Conservation (phyloP, 2,797 vertebrate species). For the Dicrostonyx torquatus region DNA sequence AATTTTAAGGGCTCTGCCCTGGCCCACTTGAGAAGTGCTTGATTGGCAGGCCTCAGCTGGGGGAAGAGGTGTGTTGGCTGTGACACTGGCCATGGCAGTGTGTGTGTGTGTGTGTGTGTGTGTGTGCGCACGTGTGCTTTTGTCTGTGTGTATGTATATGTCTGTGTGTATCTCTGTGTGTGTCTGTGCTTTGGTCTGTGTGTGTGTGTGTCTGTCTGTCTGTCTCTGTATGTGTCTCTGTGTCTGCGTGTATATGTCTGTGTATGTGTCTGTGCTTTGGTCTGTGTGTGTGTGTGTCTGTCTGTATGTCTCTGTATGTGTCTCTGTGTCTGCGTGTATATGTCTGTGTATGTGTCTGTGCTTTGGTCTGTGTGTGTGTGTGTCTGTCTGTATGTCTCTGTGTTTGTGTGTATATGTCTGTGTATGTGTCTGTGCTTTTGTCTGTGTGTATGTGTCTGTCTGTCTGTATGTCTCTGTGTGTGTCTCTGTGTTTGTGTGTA, state of each 20-base stretch:
- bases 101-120: neutral
- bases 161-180: neutral
- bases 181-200: neutral
- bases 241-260: neutral
- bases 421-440: neutral
- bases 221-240: neutral
- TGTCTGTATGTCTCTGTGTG: neutral
- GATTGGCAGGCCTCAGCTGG: conserved; percentile 48
- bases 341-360: neutral
- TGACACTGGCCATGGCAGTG: neutral
- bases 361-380: neutral
- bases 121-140: too few species aligned
- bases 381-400: neutral
- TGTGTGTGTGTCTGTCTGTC: neutral
- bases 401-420: neutral
- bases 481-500: neutral
- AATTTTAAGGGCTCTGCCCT: conserved; percentile 70
- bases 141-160: neutral
- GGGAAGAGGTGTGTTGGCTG: conserved; percentile 29
- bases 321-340: neutral
- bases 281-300: neutral
- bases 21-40: conserved; percentile 43
- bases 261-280: neutral
- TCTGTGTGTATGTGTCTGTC: neutral
- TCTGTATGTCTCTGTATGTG: neutral